These are phyloP conservation scores for Leptogaster cylindrica DNA, from an alignment of 2,888 invertebrate species.

Conservation along the genomic window DNA sequence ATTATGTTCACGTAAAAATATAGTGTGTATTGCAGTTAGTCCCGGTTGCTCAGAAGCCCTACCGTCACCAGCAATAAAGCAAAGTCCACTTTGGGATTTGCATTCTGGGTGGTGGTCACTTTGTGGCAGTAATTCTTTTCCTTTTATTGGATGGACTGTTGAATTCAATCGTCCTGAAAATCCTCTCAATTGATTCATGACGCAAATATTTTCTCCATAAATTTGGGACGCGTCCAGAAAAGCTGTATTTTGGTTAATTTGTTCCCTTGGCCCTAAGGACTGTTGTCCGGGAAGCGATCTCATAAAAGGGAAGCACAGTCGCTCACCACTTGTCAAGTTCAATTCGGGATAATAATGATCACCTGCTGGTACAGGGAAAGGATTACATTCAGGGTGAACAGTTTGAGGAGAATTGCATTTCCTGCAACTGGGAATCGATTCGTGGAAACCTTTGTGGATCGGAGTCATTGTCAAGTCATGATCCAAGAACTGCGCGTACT, in stretches of 20 bases:
- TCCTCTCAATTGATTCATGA: constrained; percentile 76
- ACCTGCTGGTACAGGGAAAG: constrained; percentile 85
- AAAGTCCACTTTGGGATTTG: constrained; percentile 81
- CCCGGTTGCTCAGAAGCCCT: constrained; percentile 93
- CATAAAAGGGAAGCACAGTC: constrained; percentile 93
- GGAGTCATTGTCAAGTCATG: constrained; percentile 96
- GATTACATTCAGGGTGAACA: constrained; percentile 93
- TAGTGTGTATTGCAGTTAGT: constrained; percentile 85
- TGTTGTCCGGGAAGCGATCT: constrained; percentile 91
- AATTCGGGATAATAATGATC: constrained; percentile 90
- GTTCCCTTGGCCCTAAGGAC: constrained; percentile 85
- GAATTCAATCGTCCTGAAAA: constrained; percentile 83
- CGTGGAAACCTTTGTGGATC: constrained; percentile 88
- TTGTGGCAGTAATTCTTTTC: constrained; percentile 81
- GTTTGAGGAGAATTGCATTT: constrained; percentile 85
- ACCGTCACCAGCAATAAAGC: constrained; percentile 89
- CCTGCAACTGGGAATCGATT: constrained; percentile 88
- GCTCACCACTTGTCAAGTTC: constrained; percentile 81
- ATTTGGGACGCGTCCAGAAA: constrained; percentile 87
- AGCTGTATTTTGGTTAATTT: constrained; percentile 92
- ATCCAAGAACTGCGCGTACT: constrained; percentile 92
- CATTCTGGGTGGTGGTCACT: constrained; percentile 84
- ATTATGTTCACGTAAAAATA: constrained; percentile 90
- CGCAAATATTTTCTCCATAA: constrained; percentile 89
- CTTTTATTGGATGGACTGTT: constrained; percentile 74